Base-by-base conservation (phyloP, 2,797 vertebrate genomes). In the Tympanoctomys barrerae region DNA sequence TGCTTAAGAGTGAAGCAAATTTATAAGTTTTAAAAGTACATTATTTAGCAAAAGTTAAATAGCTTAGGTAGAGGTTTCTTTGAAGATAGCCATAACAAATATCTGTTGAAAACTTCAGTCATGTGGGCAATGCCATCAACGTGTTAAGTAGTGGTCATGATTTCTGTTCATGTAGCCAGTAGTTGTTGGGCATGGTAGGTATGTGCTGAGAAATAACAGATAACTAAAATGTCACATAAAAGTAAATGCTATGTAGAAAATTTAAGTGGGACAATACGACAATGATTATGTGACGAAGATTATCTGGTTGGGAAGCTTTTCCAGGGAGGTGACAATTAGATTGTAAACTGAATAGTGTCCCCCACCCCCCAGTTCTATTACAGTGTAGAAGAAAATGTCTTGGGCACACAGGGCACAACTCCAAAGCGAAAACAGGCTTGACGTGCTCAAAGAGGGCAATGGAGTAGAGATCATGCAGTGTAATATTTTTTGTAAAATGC, bases 31-130 rank as follows among this genome's bases (percentile, higher is more conserved):
- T 77, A 46, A 78, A 87, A 36, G 22, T 80, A 10, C 9, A 1
- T 87, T 71, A 61, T 77, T 81, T 70, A 92, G 39, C 28, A 89
- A 89, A 70, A 81, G 28, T 62, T 85, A 42, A 86, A 42, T 62
- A 68, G 24, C 71, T 70, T 33, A 4, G 4, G 39, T 2, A 70
- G 31, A 86, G 18, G 62, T 31, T 81, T n/a, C 3, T 21, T 80
- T 81, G 52, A 78, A 28, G 31, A 3, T 66, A 42, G 62, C 6
- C 66, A 68, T 28, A 78, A 57, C 18, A 77, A 84, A 57, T 78
- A 64, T 79, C 57, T 78, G 21, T n/a, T 90, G 39, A 90, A 42
- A 92, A 46, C 19, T 36, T 86, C 18, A 68, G 57, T 70, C 42
- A 22, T 19, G 18, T 82, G 21, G 33, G 22, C 83, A 24, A 3